Base-by-base conservation (phyloP, 1,140 invertebrate genomes). In the Popillia japonica region DNA sequence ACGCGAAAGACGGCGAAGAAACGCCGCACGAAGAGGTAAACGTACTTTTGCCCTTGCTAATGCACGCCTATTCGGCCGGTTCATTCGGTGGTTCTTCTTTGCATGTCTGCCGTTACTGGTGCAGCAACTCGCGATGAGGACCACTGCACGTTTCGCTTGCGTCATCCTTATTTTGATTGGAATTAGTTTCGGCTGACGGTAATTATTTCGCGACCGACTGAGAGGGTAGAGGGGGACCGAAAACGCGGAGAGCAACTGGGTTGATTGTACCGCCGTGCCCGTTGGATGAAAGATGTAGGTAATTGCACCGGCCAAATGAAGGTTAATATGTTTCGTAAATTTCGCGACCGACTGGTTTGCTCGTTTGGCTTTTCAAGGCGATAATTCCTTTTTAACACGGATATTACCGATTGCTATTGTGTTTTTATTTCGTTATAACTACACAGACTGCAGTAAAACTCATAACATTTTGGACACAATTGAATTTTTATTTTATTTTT, bases 81-180 rank as follows among this genome's bases (percentile, higher is more conserved):
- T 68, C 27, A 27, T 68, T 27, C 61, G 20, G 27, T 68, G 27
- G 61, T 34, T 68, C 61, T 34, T 68, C 61, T 68, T 68, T 34
- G 61, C 61, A 34, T 68, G 61, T 68, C 20, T 68, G 61, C 61
- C 22, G 27, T 68, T 68, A 68, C 9, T 27, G 61, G 22, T 68
- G 61, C 61, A 34, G 22, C 61, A 34, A 68, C 10, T 17, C 59
- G 20, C 20, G 14, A 17, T 23, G 17, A 10, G 22, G 4, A 20
- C 22, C 20, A 0, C 10, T 34, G 22, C 61, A 11, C 20, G 27
- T 68, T 68, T 68, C 61, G 61, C 27, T 68, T 68, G 61, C 61
- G 61, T 68, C 61, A 68, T 68, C 61, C 61, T 23, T 68, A 68
- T 68, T 68, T 68, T 68, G 61, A 68, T 68, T 68, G 61, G 22